Evolutionary conservation across 2,888 invertebrate species (phyloP).

Genomic region (Pheosia tremula): DNA sequence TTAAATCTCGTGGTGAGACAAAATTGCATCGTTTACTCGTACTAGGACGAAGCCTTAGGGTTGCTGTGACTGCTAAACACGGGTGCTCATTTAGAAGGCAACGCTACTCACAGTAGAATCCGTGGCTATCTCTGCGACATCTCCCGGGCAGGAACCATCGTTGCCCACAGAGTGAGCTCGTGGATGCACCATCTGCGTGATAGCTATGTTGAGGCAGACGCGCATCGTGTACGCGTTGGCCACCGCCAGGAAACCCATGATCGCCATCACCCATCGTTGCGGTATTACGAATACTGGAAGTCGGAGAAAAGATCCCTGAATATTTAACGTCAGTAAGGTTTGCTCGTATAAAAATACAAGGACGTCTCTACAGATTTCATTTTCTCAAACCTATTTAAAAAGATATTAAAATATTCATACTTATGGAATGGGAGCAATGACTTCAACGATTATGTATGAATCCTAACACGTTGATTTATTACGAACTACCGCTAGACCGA

Average conservation of each 20-base stretch:
- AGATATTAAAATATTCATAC: too few species aligned
- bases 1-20: too few species aligned
- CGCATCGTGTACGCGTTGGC: conserved; percentile 91
- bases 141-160: conserved; percentile 70
- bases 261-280: conserved; percentile 88
- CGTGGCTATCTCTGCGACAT: conserved; percentile 44
- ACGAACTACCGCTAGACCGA: too few species aligned
- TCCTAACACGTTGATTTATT: too few species aligned
- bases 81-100: not conserved
- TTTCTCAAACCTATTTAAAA: too few species aligned
- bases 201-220: conserved; percentile 88
- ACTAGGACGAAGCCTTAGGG: too few species aligned
- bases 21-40: too few species aligned
- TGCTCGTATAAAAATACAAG: too few species aligned
- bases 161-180: conserved; percentile 50
- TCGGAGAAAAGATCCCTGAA: conserved; percentile 13
- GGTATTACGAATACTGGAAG: conserved; percentile 86
- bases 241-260: conserved; percentile 90
- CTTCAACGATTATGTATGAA: too few species aligned
- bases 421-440: too few species aligned
- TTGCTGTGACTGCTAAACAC: too few species aligned
- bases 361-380: too few species aligned
- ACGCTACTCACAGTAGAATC: conserved; percentile 58
- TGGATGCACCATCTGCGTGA: conserved; percentile 87
- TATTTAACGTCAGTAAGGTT: not conserved